phyloP scores from a whole-genome alignment of 2,888 invertebrate genomes.

The Dynastes maya region DNA sequence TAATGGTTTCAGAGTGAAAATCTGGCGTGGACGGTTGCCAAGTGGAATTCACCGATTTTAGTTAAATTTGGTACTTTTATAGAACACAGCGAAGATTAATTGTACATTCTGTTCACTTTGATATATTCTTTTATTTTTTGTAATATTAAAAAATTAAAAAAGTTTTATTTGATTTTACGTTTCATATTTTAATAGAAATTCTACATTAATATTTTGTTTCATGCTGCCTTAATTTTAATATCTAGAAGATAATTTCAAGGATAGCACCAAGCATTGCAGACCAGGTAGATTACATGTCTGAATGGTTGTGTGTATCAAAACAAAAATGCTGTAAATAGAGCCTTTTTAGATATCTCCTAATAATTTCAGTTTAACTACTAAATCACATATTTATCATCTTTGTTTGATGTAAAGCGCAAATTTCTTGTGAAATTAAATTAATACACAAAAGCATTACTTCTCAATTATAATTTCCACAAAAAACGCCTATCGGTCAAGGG shows the following conservation, averaged over 20 bases:
- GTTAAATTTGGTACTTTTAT: too few relatives aligned
- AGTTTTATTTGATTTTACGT: background rate
- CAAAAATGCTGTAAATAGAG: constrained; percentile 6
- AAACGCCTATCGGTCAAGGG: too few relatives aligned
- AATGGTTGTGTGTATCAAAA: constrained; percentile 9
- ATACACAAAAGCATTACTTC: too few relatives aligned
- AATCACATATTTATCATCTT: background rate
- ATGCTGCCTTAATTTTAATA: constrained; percentile 25
- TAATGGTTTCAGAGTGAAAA: too few relatives aligned
- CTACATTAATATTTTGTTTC: constrained; percentile 38
- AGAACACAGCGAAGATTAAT: too few relatives aligned
- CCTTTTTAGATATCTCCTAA: background rate
- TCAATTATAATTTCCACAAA: too few relatives aligned
- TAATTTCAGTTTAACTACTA: too few relatives aligned
- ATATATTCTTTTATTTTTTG: too few relatives aligned
- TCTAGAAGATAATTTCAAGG: constrained; percentile 15
- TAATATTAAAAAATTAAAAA: too few relatives aligned
- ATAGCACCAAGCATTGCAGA: constrained; percentile 13
- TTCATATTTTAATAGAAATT: background rate
- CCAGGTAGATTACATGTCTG: constrained; percentile 19
- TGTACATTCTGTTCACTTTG: too few relatives aligned
- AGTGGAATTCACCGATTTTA: too few relatives aligned
- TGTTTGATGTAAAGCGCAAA: background rate
- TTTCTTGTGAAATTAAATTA: background rate
- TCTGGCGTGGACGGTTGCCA: too few relatives aligned